A percentile compares a stretch with the other conserved stretches of the same genome.
Evolutionary conservation across 2,888 invertebrate genomes (phyloP).

Genomic region (Netelia melanura): DNA sequence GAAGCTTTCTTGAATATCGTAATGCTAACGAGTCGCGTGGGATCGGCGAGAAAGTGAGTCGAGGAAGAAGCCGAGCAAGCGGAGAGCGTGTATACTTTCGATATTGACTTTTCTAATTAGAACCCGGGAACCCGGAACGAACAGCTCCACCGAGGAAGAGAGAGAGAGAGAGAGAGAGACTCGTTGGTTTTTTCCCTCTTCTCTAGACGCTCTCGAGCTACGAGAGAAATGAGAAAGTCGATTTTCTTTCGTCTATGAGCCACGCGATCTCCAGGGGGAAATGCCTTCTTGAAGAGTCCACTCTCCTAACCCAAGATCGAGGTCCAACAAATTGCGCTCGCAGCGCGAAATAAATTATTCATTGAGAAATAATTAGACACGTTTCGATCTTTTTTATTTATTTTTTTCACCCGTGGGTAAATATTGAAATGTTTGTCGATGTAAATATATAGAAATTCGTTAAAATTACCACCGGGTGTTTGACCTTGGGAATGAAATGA

Average conservation of each 20-base stretch:
- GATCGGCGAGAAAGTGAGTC: slow-evolving; percentile 64
- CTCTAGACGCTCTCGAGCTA: slow-evolving; percentile 46
- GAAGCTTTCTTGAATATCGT: slow-evolving; percentile 73
- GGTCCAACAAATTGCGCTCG: slow-evolving; percentile 20
- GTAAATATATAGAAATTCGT: background rate
- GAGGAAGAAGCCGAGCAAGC: slow-evolving; percentile 5
- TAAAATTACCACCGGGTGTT: background rate
- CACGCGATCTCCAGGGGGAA: slow-evolving; percentile 35
- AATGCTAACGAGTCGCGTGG: slow-evolving; percentile 75
- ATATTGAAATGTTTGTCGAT: slow-evolving; percentile 15
- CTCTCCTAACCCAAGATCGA: slow-evolving; percentile 29
- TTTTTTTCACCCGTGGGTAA: slow-evolving; percentile 13
- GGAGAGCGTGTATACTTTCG: slow-evolving; percentile 67
- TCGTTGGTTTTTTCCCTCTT: slow-evolving; percentile 12
- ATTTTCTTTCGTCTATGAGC: slow-evolving; percentile 42
- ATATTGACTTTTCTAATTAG: slow-evolving; percentile 80
- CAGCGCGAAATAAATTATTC: slow-evolving; percentile 46
- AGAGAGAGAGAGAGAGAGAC: slow-evolving; percentile 46
- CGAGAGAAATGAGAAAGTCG: slow-evolving; percentile 36
- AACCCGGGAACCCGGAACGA: slow-evolving; percentile 73
- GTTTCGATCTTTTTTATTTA: background rate
- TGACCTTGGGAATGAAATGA: no score
- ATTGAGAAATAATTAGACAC: slow-evolving; percentile 37
- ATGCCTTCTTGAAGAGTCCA: slow-evolving; percentile 31
- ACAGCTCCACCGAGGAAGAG: slow-evolving; percentile 69